Evolutionary conservation across 2,113 vertebrate species (phyloP), one percentile per base, ranked within the genome.

Genomic region (Noturus placidus): DNA sequence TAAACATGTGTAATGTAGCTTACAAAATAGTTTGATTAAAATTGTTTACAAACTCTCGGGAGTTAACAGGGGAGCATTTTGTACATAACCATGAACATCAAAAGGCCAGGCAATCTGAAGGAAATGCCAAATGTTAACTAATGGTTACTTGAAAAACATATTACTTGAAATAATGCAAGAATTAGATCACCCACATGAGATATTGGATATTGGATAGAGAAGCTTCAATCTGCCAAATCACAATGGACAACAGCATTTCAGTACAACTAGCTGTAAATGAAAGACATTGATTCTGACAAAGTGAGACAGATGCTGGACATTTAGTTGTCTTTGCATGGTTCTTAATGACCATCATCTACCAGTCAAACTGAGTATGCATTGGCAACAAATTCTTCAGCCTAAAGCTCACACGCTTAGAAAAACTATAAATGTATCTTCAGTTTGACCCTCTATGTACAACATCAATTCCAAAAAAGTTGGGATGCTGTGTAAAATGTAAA

Each of bases 221-320:
- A 38, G 54, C 8, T 59, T 81, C 78, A 25, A 33, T 56, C 7
- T 17, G 77, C 52, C 6, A 79, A 79, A 82, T 82, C 14, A 82
- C 27, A 59, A 63, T 82, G 22, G 20, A 82, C 22, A 82, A 25
- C 35, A 65, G 59, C 11, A 46, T 42, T 61, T 82, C 35, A 52
- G 11, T 38, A 65, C 35, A 82, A 5, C 54, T 82, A 82, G 20
- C 59, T 65, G 5, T 63, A 63, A 42, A 42, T 46, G 14, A 63
- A 82, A 63, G 33, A 63, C 81, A 82, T 9, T 46, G 57, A 63
- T 15, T 82, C 35, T 63, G 35, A 61, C 57, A 82, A 82, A 65
- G 59, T 63, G 25, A 80, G 50, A 80, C 52, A 57, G 30, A 33
- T 57, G 52, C 30, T 80, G 17, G 50, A 56, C 50, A 79, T 52